phyloP scores from a whole-genome alignment of 2,797 vertebrate species.

The Paramormyrops hopkinsi region DNA sequence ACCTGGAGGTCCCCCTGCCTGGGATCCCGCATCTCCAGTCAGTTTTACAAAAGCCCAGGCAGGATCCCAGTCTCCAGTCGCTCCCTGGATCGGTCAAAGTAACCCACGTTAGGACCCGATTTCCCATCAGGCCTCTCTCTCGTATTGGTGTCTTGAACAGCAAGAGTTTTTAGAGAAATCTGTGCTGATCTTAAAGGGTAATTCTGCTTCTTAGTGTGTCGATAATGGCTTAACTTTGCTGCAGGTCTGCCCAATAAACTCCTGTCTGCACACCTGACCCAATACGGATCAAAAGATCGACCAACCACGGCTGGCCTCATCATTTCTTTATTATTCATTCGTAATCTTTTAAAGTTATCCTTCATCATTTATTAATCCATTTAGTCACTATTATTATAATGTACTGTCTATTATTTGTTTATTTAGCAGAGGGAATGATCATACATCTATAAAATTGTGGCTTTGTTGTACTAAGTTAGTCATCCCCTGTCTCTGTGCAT shows the following conservation, averaged over 20 bases:
- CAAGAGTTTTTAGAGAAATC: not conserved
- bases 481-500: not conserved
- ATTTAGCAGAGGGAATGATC: not conserved
- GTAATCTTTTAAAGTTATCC: not conserved
- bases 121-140: not conserved
- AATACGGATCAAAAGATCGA: constrained; percentile 16
- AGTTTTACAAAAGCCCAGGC: not conserved
- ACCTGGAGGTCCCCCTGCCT: not conserved
- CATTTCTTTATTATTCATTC: constrained; percentile 8
- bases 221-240: constrained; percentile 22
- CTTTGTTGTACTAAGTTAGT: not conserved
- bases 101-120: not conserved
- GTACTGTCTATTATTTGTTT: not conserved
- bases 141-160: not conserved
- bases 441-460: not conserved
- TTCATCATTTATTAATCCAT: not conserved
- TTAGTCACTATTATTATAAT: not conserved
- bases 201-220: constrained; percentile 16
- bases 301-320: not conserved
- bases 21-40: not conserved
- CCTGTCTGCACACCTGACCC: constrained; percentile 14
- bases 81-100: not conserved
- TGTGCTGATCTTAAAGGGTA: constrained; percentile 15
- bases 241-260: constrained; percentile 18
- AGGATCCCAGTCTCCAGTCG: not conserved